A percentile compares a stretch with the other conserved stretches of the same genome.
Evolutionary conservation across 2,113 vertebrate genomes (phyloP).

Genomic region (Trematocara variabile): DNA sequence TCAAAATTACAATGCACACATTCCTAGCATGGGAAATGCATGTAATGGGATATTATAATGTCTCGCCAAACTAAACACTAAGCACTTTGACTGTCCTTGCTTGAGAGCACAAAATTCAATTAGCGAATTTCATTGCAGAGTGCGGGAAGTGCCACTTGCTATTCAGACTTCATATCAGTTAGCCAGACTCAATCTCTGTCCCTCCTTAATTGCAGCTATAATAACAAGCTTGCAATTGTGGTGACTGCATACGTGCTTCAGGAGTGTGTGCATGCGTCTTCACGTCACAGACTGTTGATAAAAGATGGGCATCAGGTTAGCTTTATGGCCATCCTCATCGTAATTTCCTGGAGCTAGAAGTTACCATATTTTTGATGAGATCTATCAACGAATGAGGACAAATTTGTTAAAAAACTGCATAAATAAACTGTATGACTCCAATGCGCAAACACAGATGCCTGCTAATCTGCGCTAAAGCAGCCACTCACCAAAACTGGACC

Average conservation of each 20-base stretch:
- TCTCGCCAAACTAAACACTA: slow-evolving; percentile 36
- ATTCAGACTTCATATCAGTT: slow-evolving; percentile 60
- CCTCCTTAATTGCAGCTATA: slow-evolving; percentile 29
- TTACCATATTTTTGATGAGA: not conserved
- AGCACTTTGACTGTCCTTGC: slow-evolving; percentile 37
- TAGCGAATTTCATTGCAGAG: slow-evolving; percentile 43
- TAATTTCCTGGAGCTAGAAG: not conserved
- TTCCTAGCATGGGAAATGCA: slow-evolving; percentile 7
- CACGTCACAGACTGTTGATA: not conserved
- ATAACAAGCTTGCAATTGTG: slow-evolving; percentile 34
- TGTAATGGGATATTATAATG: slow-evolving; percentile 37
- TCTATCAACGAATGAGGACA: not conserved
- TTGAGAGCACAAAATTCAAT: slow-evolving; percentile 49
- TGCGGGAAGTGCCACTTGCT: slow-evolving; percentile 29
- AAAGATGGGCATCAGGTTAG: not conserved
- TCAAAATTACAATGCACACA: not conserved
- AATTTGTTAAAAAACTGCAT: not conserved
- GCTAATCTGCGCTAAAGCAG: not conserved
- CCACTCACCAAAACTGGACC: not conserved
- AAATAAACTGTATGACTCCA: not conserved
- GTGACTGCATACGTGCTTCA: not conserved
- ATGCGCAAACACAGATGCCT: not conserved
- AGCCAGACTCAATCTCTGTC: slow-evolving; percentile 32
- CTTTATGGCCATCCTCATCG: not conserved
- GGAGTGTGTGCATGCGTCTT: not conserved